A percentile compares a stretch with the other conserved stretches of the same genome.
phyloP scores from a whole-genome alignment of 2,888 invertebrate genomes.

The Drosophila peninsularis region DNA sequence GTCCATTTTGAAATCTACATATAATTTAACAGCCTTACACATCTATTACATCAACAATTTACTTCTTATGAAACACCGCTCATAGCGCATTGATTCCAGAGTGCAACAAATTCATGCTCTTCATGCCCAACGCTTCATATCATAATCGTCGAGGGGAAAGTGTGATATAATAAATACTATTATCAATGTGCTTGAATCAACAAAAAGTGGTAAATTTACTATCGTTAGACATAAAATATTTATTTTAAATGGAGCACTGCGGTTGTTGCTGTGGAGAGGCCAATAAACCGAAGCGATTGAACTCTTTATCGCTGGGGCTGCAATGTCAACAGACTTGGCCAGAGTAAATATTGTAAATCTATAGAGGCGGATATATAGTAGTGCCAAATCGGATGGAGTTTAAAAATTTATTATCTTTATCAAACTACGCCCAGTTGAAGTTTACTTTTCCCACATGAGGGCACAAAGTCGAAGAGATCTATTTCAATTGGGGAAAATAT shows the following conservation, averaged over 20 bases:
- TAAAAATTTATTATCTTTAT: slow-evolving; percentile 66
- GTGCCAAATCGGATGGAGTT: slow-evolving; percentile 66
- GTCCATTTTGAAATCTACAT: neutral
- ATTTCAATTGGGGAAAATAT: slow-evolving; percentile 38
- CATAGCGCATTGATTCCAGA: neutral
- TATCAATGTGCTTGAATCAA: slow-evolving; percentile 48
- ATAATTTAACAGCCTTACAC: neutral
- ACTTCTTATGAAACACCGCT: neutral
- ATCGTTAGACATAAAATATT: slow-evolving; percentile 56
- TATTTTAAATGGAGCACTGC: slow-evolving; percentile 38
- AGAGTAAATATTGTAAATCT: slow-evolving; percentile 62
- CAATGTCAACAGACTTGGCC: slow-evolving; percentile 34
- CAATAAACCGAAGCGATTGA: slow-evolving; percentile 77
- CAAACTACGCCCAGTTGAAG: slow-evolving; percentile 43
- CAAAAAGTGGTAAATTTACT: slow-evolving; percentile 42
- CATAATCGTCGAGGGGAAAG: slow-evolving; percentile 53
- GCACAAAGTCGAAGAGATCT: slow-evolving; percentile 21
- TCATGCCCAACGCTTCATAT: neutral
- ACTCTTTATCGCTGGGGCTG: slow-evolving; percentile 67
- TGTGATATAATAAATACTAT: slow-evolving; percentile 57
- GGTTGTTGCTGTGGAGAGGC: slow-evolving; percentile 25
- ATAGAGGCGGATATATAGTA: slow-evolving; percentile 35
- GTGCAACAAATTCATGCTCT: neutral
- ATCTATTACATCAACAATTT: neutral
- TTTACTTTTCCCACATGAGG: slow-evolving; percentile 71